These are phyloP conservation scores for Calephelis perditalis DNA, from an alignment of 2,888 invertebrate species.

Conservation along the genomic window DNA sequence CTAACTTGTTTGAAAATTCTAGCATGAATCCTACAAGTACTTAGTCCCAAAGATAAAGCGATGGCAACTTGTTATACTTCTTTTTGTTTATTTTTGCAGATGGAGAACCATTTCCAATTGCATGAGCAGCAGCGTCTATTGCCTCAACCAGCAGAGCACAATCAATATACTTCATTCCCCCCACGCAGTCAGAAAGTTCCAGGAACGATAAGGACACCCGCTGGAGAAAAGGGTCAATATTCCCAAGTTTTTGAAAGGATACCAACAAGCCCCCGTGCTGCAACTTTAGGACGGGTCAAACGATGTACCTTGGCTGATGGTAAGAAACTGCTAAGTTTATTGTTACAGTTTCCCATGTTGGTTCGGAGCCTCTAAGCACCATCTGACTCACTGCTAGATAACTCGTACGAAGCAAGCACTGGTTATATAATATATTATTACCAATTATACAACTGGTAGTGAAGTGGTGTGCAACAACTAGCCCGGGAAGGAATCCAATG, in stretches of 20 bases:
- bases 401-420: too few species aligned
- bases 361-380: too few species aligned
- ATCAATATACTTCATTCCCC: slow-evolving; percentile 71
- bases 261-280: slow-evolving; percentile 72
- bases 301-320: slow-evolving; percentile 40
- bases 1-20: too few species aligned
- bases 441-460: too few species aligned
- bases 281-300: slow-evolving; percentile 61
- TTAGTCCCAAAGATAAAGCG: too few species aligned
- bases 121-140: slow-evolving; percentile 71
- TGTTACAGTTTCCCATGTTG: too few species aligned
- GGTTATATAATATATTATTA: too few species aligned
- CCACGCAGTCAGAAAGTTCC: slow-evolving; percentile 52
- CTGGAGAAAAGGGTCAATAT: slow-evolving; percentile 70
- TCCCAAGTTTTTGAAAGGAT: slow-evolving; percentile 78
- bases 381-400: too few species aligned
- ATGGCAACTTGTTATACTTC: neutral
- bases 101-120: slow-evolving; percentile 69
- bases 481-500: too few species aligned
- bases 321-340: slow-evolving; percentile 11
- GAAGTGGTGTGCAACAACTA: too few species aligned
- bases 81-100: slow-evolving; percentile 34
- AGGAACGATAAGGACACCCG: slow-evolving; percentile 58
- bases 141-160: slow-evolving; percentile 61
- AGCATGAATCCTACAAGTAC: too few species aligned